A percentile compares a stretch with the other conserved stretches of the same genome.
phyloP scores from a whole-genome alignment of 2,797 vertebrate genomes.

The Coilia nasus region DNA sequence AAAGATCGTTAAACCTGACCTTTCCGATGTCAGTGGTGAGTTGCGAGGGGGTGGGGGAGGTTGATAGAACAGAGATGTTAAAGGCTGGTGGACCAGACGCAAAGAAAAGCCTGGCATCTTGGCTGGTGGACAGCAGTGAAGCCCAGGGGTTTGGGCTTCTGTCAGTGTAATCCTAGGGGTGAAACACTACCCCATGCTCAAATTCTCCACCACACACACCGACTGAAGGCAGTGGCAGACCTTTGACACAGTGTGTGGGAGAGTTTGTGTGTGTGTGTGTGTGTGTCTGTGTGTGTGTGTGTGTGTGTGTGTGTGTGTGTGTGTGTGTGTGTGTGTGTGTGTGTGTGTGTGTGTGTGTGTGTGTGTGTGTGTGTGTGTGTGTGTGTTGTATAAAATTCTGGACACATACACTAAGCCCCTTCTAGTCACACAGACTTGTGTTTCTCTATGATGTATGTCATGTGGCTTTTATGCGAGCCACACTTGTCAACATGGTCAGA shows the following conservation, averaged over 20 bases:
- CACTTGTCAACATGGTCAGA: background rate
- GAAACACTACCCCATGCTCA: background rate
- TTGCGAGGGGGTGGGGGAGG: slow-evolving; percentile 10
- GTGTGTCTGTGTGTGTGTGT: background rate
- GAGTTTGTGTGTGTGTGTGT: no score
- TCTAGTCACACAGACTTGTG: background rate
- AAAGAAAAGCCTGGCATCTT: background rate
- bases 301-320: background rate
- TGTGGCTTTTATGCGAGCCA: background rate
- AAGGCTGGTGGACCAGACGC: slow-evolving; percentile 19
- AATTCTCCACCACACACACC: background rate
- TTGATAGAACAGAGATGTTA: slow-evolving; percentile 26
- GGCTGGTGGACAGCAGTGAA: background rate
- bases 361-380: background rate
- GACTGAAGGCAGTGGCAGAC: background rate
- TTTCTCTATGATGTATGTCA: background rate
- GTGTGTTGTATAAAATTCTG: background rate
- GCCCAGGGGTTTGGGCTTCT: background rate
- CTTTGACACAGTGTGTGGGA: background rate
- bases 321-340: background rate
- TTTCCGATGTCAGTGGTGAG: slow-evolving; percentile 44
- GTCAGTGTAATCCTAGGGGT: background rate
- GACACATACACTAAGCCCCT: background rate
- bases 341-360: slow-evolving; percentile 1
- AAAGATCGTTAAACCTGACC: slow-evolving; percentile 68